Evolutionary conservation across 2,888 invertebrate genomes (phyloP).

Genomic region (Caenorhabditis sp.): DNA sequence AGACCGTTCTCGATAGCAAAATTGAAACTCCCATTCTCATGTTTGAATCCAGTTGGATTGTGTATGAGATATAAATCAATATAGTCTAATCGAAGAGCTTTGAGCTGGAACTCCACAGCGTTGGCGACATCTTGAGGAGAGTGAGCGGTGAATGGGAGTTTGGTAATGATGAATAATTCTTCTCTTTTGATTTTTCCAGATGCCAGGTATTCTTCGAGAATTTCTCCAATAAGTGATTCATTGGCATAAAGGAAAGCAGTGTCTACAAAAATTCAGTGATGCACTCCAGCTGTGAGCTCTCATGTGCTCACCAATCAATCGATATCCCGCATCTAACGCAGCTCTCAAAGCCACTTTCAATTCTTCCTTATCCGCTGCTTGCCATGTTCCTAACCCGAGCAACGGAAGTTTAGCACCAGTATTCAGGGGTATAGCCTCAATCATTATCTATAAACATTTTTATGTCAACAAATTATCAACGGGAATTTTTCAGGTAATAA

Average conservation of each 20-base stretch:
- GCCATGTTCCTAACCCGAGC: constrained; percentile 34
- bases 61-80: constrained; percentile 43
- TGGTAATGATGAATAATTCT: constrained; percentile 45
- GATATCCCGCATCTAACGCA: constrained; percentile 57
- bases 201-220: constrained; percentile 78
- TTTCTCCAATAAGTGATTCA: constrained; percentile 78
- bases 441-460: no score
- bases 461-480: no score
- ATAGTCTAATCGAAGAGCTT: constrained; percentile 30
- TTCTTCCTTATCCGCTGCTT: constrained; percentile 1
- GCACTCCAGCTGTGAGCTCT: no score
- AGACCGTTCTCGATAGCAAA: no score
- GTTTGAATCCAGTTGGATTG: constrained; percentile 11
- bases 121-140: constrained; percentile 15
- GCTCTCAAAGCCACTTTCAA: constrained; percentile 16
- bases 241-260: constrained; percentile 78
- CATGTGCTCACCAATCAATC: no score
- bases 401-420: constrained; percentile 33
- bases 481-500: no score
- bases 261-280: no score
- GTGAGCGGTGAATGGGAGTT: constrained; percentile 33
- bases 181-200: constrained; percentile 76
- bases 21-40: no score
- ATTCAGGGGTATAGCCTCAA: neutral
- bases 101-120: constrained; percentile 22